These are phyloP conservation scores for Holotrichia oblita DNA, from an alignment of 1,140 invertebrate species.

Conservation along the genomic window DNA sequence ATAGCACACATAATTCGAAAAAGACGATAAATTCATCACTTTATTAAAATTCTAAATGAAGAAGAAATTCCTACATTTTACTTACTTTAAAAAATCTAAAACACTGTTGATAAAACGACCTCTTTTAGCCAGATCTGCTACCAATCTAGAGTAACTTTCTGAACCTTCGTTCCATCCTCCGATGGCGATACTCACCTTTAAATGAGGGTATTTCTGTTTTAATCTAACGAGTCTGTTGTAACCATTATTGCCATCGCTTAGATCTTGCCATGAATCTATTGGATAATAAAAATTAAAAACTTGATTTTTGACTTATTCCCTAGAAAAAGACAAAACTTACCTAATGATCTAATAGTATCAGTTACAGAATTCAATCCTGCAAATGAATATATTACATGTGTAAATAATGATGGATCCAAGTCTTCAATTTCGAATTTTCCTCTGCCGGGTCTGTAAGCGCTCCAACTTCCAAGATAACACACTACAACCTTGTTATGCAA, in stretches of 20 bases:
- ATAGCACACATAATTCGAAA: too few species aligned
- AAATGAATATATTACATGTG: constrained; percentile 89
- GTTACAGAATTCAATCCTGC: constrained; percentile 76
- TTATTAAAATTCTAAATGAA: too few species aligned
- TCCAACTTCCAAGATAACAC: constrained; percentile 84
- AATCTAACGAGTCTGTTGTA: constrained; percentile 75
- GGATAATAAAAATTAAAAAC: too few species aligned
- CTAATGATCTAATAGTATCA: constrained; percentile 71
- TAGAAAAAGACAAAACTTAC: constrained; percentile 58
- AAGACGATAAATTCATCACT: too few species aligned
- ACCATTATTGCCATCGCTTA: constrained; percentile 77
- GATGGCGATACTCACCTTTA: constrained; percentile 83
- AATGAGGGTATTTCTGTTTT: constrained; percentile 73
- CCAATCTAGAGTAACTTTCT: constrained; percentile 80
- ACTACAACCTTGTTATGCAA: constrained; percentile 68
- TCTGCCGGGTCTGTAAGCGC: constrained; percentile 72
- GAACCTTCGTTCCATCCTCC: constrained; percentile 92
- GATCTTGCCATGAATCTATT: constrained; percentile 79
- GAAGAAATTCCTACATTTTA: too few species aligned
- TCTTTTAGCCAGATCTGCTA: constrained; percentile 66
- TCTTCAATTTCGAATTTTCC: constrained; percentile 74
- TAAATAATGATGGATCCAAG: constrained; percentile 82
- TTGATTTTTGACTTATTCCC: not conserved
- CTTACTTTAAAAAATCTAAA: constrained; percentile 67
- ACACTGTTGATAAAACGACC: constrained; percentile 72